Conservation (phyloP, 2,888 invertebrate genomes). For the Agrotis segetum region DNA sequence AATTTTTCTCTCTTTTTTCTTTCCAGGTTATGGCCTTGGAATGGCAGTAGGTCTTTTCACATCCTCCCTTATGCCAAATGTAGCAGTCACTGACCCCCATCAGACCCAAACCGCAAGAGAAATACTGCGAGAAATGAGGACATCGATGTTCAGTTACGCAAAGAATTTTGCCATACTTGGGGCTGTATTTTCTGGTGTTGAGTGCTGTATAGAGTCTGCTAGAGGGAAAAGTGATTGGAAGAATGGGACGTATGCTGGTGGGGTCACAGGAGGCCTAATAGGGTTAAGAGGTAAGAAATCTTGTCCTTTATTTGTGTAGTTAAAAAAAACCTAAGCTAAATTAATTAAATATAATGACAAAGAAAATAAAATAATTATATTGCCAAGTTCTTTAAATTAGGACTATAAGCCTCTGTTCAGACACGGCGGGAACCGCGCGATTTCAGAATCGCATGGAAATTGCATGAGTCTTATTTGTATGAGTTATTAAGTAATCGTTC, state of each 20-base stretch:
- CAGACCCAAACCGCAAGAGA: conserved; percentile 96
- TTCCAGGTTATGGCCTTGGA: conserved; percentile 97
- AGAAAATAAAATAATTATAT: too few species aligned
- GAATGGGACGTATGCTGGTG: conserved; percentile 99
- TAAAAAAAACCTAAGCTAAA: too few species aligned
- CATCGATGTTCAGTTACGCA: conserved; percentile 97
- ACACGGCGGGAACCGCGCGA: too few species aligned
- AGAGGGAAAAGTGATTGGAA: conserved; percentile 99
- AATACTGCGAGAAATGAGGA: conserved; percentile 97
- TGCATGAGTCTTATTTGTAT: too few species aligned
- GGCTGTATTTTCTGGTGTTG: conserved; percentile 97
- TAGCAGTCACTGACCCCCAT: conserved; percentile 92
- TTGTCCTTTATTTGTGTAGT: too few species aligned
- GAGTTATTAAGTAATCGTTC: too few species aligned
- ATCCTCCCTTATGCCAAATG: conserved; percentile 98
- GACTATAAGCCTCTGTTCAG: too few species aligned
- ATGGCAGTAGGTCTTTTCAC: conserved; percentile 99
- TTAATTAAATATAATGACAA: too few species aligned
- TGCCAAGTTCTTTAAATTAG: too few species aligned
- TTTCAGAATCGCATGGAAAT: too few species aligned
- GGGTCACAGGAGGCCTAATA: conserved; percentile 97
- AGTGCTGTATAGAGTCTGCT: conserved; percentile 98
- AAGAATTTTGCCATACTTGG: conserved; percentile 99
- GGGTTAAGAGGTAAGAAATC: conserved; percentile 92
- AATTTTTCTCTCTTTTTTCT: neutral